These are phyloP conservation scores for Drosophila setifemur DNA, from an alignment of 1,140 invertebrate species.

Conservation along the genomic window DNA sequence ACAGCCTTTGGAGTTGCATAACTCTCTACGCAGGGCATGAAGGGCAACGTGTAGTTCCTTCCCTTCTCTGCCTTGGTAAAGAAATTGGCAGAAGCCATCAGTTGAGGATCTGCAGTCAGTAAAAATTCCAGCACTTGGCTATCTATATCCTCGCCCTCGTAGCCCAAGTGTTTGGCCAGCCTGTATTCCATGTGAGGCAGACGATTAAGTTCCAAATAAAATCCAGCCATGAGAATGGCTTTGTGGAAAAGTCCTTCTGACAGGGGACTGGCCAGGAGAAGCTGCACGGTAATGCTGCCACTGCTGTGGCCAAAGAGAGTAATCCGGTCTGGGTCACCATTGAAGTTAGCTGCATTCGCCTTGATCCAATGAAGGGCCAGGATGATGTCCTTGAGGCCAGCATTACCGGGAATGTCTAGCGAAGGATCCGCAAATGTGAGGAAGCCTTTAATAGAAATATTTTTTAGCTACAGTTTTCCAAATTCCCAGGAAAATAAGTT, in stretches of 20 bases:
- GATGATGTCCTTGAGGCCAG: conserved; percentile 83
- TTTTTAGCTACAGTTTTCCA: too few species aligned
- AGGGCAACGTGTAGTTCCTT: neutral
- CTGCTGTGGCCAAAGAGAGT: conserved; percentile 83
- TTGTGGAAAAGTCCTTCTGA: conserved; percentile 84
- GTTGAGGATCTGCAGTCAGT: conserved; percentile 12
- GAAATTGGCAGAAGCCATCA: conserved; percentile 11
- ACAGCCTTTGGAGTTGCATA: conserved; percentile 27
- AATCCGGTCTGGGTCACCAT: conserved; percentile 85
- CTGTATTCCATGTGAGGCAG: conserved; percentile 37
- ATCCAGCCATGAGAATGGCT: conserved; percentile 84
- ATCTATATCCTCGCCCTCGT: conserved; percentile 48
- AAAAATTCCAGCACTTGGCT: conserved; percentile 30
- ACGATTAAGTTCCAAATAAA: conserved; percentile 47
- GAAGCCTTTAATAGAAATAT: too few species aligned
- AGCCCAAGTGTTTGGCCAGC: conserved; percentile 55
- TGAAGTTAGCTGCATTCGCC: conserved; percentile 85
- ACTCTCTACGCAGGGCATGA: conserved; percentile 31
- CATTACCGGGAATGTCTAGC: conserved; percentile 83
- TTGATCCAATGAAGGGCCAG: conserved; percentile 85
- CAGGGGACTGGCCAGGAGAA: conserved; percentile 58
- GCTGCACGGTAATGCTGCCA: conserved; percentile 77
- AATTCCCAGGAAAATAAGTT: too few species aligned
- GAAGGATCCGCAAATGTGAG: conserved; percentile 86
- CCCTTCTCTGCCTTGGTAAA: conserved; percentile 17